Conservation (phyloP, 2,797 vertebrate species). For the Astyanax mexicanus region DNA sequence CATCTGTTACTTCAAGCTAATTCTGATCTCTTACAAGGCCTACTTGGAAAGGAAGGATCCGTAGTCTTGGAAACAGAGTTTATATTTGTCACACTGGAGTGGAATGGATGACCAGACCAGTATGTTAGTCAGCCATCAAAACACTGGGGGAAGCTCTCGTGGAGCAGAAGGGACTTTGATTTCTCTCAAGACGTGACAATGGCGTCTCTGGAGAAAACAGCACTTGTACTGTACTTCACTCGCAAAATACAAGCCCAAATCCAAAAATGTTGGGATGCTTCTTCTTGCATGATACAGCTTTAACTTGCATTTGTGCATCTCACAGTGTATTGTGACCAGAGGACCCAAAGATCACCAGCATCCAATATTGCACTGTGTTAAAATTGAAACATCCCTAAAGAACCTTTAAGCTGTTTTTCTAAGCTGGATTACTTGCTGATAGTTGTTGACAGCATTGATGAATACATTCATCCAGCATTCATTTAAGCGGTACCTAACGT, state of each 20-base stretch:
- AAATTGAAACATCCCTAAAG: too few relatives aligned
- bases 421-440: too few relatives aligned
- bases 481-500: too few relatives aligned
- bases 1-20: constrained; percentile 21
- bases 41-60: constrained; percentile 11
- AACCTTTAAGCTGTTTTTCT: too few relatives aligned
- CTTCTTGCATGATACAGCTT: too few relatives aligned
- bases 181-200: constrained; percentile 15
- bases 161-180: constrained; percentile 3
- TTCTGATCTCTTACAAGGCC: constrained; percentile 23
- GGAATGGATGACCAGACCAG: constrained; percentile 17
- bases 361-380: too few relatives aligned
- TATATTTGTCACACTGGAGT: constrained; percentile 3
- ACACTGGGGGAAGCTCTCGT: neutral
- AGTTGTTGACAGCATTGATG: too few relatives aligned
- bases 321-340: too few relatives aligned
- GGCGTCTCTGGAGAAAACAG: constrained; percentile 30
- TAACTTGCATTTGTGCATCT: too few relatives aligned
- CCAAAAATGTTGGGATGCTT: too few relatives aligned
- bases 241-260: neutral
- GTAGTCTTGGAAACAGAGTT: constrained; percentile 45
- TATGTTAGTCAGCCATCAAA: constrained; percentile 26
- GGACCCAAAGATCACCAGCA: too few relatives aligned
- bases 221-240: constrained; percentile 3
- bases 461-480: too few relatives aligned